phyloP scores from a whole-genome alignment of 1,140 invertebrate genomes.

The Thalassaphorura encarpata region DNA sequence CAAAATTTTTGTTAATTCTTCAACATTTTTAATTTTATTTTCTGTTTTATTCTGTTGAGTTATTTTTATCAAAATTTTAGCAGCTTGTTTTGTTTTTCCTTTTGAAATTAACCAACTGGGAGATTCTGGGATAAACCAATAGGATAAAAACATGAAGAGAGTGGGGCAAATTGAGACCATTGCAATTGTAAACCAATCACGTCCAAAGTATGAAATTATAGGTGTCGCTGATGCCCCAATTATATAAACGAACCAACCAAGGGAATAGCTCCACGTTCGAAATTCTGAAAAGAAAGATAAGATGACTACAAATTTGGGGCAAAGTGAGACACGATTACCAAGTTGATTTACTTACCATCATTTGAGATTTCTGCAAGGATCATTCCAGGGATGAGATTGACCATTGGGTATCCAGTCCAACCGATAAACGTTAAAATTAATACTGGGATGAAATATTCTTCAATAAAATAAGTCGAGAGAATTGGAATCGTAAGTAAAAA shows the following conservation, averaged over 20 bases:
- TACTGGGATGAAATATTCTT: not conserved
- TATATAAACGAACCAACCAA: constrained; percentile 8
- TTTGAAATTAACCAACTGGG: constrained; percentile 42
- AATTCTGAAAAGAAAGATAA: constrained; percentile 6
- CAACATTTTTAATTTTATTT: not conserved
- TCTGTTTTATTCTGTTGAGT: constrained; percentile 12
- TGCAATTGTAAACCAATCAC: constrained; percentile 20
- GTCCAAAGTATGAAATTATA: constrained; percentile 2
- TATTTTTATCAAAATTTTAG: constrained; percentile 33
- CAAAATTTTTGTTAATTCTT: not conserved
- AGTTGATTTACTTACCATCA: not conserved
- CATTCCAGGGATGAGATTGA: constrained; percentile 9
- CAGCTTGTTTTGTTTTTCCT: constrained; percentile 42
- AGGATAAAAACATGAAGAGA: constrained; percentile 25
- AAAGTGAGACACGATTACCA: not conserved
- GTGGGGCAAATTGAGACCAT: constrained; percentile 5
- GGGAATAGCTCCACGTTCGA: constrained; percentile 18
- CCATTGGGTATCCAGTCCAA: constrained; percentile 1
- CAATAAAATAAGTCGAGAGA: not conserved
- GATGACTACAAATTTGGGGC: not conserved
- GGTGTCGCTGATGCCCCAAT: constrained; percentile 13
- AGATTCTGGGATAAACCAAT: constrained; percentile 39
- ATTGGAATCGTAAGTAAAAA: constrained; percentile 7
- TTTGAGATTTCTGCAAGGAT: constrained; percentile 14
- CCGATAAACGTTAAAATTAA: constrained; percentile 12